phyloP scores from a whole-genome alignment of 2,113 vertebrate genomes.

The Urocolius indicus region DNA sequence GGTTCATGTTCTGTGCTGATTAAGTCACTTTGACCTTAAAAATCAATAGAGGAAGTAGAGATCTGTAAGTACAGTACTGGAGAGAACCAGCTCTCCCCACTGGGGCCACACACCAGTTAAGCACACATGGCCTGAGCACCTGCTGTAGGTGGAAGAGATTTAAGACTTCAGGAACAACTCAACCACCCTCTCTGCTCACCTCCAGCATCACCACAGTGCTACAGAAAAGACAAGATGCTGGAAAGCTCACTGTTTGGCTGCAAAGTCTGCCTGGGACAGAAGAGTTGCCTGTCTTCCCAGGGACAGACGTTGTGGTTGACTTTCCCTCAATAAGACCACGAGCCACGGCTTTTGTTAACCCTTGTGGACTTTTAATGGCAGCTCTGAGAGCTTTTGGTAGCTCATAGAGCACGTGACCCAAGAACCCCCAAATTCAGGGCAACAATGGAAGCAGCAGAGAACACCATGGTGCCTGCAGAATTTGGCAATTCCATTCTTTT shows the following conservation, averaged over 20 bases:
- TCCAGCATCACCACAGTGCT: neutral
- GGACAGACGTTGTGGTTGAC: neutral
- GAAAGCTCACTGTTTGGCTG: neutral
- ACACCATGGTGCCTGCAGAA: neutral
- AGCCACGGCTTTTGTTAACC: neutral
- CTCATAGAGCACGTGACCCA: too few relatives aligned
- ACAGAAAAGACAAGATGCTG: neutral
- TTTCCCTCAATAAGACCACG: neutral
- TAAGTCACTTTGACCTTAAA: neutral
- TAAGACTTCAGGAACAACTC: neutral
- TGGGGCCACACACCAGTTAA: neutral
- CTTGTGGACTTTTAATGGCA: neutral
- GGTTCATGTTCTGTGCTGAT: neutral
- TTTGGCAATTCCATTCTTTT: neutral
- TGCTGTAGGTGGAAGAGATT: neutral
- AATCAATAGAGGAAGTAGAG: neutral
- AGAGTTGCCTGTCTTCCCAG: neutral
- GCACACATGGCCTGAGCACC: neutral
- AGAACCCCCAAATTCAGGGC: neutral
- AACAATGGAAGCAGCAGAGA: neutral
- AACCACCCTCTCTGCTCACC: neutral
- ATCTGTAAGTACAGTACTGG: neutral
- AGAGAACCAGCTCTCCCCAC: neutral
- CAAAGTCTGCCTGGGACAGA: neutral
- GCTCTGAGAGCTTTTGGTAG: neutral